Evolutionary conservation across 2,888 invertebrate species (phyloP).

Genomic region (Tenodera sinensis): DNA sequence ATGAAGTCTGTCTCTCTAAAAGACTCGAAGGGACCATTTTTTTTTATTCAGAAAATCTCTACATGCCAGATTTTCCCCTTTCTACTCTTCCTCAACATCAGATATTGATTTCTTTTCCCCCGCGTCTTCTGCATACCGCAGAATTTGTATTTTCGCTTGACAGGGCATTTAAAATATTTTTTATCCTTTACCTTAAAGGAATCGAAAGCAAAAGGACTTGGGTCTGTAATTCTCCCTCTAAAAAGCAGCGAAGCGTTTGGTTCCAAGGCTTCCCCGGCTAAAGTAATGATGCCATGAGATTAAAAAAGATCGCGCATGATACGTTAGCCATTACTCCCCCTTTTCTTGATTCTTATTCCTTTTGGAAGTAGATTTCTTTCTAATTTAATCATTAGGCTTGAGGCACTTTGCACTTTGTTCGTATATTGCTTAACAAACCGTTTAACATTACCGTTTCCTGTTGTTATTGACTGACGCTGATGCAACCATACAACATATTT

Average conservation of each 20-base stretch:
- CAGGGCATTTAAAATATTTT: not conserved
- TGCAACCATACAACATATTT: no score
- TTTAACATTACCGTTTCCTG: no score
- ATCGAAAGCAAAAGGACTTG: not conserved
- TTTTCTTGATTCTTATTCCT: not conserved
- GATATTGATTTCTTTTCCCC: not conserved
- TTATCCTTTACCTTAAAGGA: not conserved
- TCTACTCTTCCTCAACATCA: not conserved
- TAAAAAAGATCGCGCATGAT: not conserved
- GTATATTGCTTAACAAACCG: not conserved
- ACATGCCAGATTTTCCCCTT: not conserved
- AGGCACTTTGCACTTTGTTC: not conserved
- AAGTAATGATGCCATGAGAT: not conserved
- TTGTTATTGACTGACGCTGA: no score
- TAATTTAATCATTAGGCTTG: not conserved
- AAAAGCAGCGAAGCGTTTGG: not conserved
- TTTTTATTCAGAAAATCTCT: not conserved
- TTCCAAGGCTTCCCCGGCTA: not conserved
- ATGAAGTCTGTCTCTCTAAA: not conserved
- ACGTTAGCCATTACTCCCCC: not conserved
- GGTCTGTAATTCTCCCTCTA: not conserved
- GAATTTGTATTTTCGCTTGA: not conserved
- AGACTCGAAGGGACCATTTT: not conserved
- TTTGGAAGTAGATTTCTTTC: not conserved
- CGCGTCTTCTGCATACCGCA: not conserved